phyloP scores from a whole-genome alignment of 2,113 vertebrate species.

The Deroptyus accipitrinus region DNA sequence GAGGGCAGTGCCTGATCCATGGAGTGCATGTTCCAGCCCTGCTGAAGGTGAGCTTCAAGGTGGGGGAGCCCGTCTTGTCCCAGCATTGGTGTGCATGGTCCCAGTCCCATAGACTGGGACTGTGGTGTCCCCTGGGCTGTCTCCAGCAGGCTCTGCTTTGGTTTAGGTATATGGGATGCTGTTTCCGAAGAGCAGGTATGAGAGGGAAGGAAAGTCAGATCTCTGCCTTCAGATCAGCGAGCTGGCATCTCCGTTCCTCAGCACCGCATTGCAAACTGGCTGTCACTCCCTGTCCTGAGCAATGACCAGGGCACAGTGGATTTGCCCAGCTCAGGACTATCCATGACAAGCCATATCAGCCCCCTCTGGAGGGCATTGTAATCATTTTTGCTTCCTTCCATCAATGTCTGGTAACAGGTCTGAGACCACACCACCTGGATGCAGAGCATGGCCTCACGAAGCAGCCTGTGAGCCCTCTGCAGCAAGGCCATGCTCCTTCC shows the following conservation, averaged over 20 bases:
- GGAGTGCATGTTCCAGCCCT: not conserved
- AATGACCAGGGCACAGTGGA: not conserved
- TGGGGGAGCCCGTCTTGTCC: not conserved
- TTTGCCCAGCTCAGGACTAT: not conserved
- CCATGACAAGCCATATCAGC: rapidly evolving
- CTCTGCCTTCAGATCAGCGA: rapidly evolving
- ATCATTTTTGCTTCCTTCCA: not conserved
- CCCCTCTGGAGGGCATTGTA: not conserved
- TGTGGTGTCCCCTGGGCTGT: not conserved
- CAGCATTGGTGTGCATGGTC: not conserved
- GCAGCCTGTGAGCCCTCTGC: not conserved
- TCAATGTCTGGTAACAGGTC: not conserved
- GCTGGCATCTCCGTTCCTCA: not conserved
- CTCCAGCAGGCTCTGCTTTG: not conserved
- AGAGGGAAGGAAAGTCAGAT: not conserved
- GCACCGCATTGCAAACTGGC: rapidly evolving
- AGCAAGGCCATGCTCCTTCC: not conserved
- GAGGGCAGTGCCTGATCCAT: not conserved
- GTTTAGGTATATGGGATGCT: not conserved
- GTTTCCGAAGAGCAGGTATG: not conserved
- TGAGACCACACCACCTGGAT: not conserved
- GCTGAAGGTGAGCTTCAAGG: not conserved
- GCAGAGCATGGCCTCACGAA: rapidly evolving
- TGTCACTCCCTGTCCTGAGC: not conserved
- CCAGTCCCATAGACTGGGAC: no score